Conservation (phyloP, 2,113 vertebrate genomes). For the Ochotona curzoniae region DNA sequence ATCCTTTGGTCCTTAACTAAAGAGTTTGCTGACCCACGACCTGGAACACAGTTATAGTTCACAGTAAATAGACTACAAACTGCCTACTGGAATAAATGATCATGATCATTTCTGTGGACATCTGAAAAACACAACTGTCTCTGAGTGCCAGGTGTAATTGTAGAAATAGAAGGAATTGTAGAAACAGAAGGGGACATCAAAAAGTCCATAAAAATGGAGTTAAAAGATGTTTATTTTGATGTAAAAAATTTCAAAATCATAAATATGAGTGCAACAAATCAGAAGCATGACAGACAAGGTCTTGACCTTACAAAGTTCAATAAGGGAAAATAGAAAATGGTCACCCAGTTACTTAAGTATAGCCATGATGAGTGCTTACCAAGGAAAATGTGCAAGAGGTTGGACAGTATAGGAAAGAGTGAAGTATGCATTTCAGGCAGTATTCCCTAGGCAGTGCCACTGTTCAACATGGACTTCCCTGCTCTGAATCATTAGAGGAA, state of each 20-base stretch:
- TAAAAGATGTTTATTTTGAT: no score
- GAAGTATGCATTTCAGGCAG: background rate
- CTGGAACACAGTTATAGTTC: background rate
- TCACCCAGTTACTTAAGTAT: background rate
- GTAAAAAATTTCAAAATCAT: no score
- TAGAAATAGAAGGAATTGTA: background rate
- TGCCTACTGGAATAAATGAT: background rate
- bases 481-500: background rate
- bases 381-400: background rate
- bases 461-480: background rate
- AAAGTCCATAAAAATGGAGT: no score
- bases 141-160: background rate
- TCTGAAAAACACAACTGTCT: constrained; percentile 30
- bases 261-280: no score
- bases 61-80: background rate
- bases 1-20: background rate
- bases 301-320: background rate
- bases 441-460: background rate
- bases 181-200: background rate
- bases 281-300: background rate
- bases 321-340: background rate
- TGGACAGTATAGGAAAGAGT: background rate
- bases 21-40: background rate
- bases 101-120: background rate
- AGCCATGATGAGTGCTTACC: background rate